Percentiles rank a stretch among this genome's conserved stretches.
Evolutionary conservation across 2,113 vertebrate genomes (phyloP).

Genomic region (Epinephelus fuscoguttatus): DNA sequence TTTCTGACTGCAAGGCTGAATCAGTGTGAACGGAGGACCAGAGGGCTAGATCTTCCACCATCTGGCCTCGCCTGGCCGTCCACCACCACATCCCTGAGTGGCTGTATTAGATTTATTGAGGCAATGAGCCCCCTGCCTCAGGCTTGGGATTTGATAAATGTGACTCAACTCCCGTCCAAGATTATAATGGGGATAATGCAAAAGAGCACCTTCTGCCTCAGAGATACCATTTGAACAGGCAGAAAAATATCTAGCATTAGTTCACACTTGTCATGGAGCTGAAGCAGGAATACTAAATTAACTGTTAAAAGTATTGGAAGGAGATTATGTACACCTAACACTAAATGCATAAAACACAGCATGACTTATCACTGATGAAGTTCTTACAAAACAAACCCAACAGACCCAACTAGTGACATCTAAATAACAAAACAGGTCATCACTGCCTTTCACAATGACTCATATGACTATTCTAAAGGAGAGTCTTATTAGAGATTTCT

Average conservation of each 20-base stretch:
- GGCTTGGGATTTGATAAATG: slow-evolving; percentile 82
- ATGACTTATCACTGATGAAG: background rate
- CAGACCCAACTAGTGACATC: background rate
- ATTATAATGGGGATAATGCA: slow-evolving; percentile 81
- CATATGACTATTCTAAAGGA: background rate
- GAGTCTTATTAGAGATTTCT: background rate
- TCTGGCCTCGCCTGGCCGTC: slow-evolving; percentile 78
- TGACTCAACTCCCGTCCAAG: slow-evolving; percentile 77
- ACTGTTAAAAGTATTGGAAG: slow-evolving; percentile 11
- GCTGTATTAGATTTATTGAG: slow-evolving; percentile 82
- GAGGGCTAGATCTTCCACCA: slow-evolving; percentile 77
- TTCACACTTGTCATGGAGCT: slow-evolving; percentile 20
- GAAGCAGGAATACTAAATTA: slow-evolving; percentile 4
- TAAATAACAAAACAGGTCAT: background rate
- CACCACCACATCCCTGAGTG: slow-evolving; percentile 62
- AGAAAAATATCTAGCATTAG: slow-evolving; percentile 27
- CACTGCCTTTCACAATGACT: background rate
- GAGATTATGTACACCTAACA: slow-evolving; percentile 13
- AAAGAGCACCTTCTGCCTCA: slow-evolving; percentile 78
- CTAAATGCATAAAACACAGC: slow-evolving; percentile 12
- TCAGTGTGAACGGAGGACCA: slow-evolving; percentile 63
- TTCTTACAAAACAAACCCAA: background rate
- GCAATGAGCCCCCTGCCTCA: slow-evolving; percentile 79
- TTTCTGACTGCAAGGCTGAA: slow-evolving; percentile 58
- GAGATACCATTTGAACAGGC: slow-evolving; percentile 42